Evolutionary conservation across 2,888 invertebrate genomes (phyloP), one percentile per base, ranked within the genome.

Genomic region (Sicus ferrugineus): DNA sequence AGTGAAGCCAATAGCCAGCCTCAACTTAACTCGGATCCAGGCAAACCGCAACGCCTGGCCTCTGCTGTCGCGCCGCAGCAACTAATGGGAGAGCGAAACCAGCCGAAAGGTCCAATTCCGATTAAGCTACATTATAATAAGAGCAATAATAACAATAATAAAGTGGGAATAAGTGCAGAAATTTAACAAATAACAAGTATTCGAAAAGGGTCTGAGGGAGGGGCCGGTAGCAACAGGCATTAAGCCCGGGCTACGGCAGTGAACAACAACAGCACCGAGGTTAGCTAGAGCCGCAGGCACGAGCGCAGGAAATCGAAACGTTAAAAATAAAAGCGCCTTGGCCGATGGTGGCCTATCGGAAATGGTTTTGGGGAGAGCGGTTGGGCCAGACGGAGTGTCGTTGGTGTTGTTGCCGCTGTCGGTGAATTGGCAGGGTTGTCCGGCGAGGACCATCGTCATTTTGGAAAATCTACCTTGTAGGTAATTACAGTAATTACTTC

Each of bases 401-500:
- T 63, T 65, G 67, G 68, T 63, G 67, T 68, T 70, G 69, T 69
- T 69, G 70, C 70, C 70, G 69, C 62, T 67, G 23, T 67, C 66
- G 66, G 58, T 67, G 68, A 67, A 59, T 66, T 42, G 42, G 42
- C 42, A n/a, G n/a, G 71, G 50, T 26, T 58, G 48, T 52, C 73
- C 42, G 67, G 52, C 68, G 52, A 63, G 69, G 69, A 70, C 74
- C 72, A 73, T 74, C 75, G 72, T 69, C 72, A 77, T 83, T 82
- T 83, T 81, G 81, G 81, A 81, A 81, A 83, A 82, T 82, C 83
- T 82, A 81, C 83, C 82, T 82, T 77, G 75, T 77, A 83, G 82
- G 83, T 83, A 82, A 82, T 82, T 83, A 82, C 80, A 83, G 82
- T 83, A 82, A 82, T 82, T 82, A 83, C 82, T 83, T 81, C 81